Evolutionary conservation across 2,113 vertebrate genomes (phyloP), one percentile per base, ranked within the genome.

Genomic region (Hassar affinis): DNA sequence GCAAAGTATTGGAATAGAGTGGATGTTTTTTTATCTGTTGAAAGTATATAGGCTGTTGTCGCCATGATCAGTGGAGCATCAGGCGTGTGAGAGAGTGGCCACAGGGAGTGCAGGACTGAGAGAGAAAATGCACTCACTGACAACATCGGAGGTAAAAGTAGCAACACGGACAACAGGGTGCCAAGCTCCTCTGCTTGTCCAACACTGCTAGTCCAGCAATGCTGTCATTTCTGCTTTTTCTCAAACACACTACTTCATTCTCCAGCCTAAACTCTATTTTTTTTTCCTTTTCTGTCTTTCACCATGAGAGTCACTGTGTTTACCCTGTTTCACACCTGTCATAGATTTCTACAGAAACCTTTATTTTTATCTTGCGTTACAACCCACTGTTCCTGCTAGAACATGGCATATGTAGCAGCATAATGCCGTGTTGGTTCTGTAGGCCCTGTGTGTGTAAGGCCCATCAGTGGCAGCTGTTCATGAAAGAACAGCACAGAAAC

Each of bases 11-110:
- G 54, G 80, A 27, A 66, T 51, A 69, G 62, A 59, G 54, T 71
- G 52, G 27, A 82, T 85, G 47, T 77, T 82, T 52, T 71, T 82
- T 69, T 85, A 78, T 78, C 76, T 56, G 78, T 33, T 78, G 85
- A 86, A 86, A 86, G 80, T 86, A 74, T 71, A 78, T 75, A 86
- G 54, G 54, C 75, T 49, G 80, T 62, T 77, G 75, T 78, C 80
- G 66, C 78, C 80, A 79, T 86, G 85, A 86, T 82, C 79, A 86
- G 45, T 82, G 74, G 80, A 86, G 85, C 80, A 38, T 86, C 85
- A 86, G 75, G 80, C 80, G 54, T 78, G 76, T 11, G 42, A 71
- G 80, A 86, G 56, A 79, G 80, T 78, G 69, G 75, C 77, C 85
- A 61, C 75, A 83, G 80, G 66, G 57, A 82, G 75, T 49, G 38